Base-by-base conservation (phyloP, 2,797 vertebrate genomes). In the Schizothorax lantsangensis region DNA sequence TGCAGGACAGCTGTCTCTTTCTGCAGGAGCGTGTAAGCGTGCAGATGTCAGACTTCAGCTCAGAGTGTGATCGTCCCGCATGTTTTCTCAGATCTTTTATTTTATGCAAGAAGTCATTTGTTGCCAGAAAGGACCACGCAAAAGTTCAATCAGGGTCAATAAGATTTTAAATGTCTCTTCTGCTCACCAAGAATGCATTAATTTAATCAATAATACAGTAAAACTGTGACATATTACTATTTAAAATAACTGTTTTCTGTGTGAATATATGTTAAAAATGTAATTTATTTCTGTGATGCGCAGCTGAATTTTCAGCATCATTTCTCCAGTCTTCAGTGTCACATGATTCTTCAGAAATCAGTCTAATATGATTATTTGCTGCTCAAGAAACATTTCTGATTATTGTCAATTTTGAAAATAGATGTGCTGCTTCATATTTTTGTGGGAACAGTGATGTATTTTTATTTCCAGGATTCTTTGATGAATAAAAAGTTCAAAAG, bases 1-100 rank as follows among this genome's bases (percentile, higher is more conserved):
- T 26, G 80, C 21, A 84, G 59, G 85, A 81, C 89, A 90, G 80
- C 86, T 90, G 89, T 59, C 71, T 77, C 64, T 83, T 38, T 88
- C 30, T 85, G 66, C 11, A 62, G 84, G 26, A 36, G 68, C 79
- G 75, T 52, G 86, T 14, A 74, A 21, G 54, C 15, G 80, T 69
- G 72, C 77, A 87, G 71, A 81, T 87, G 86, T 78, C 57, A 2
- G 40, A 66, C 43, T 45, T 38, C 82, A 40, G 81, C 84, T 78
- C 77, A 74, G 79, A 17, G 26, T 47, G 54, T 1, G 26, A 10
- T 8, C 36, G 12, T 45, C 1, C 49, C 6, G 19, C 10, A 3
- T 8, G 23, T 3, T 73, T 15, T n/a, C 23, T 26, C 12, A 45
- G 12, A 5, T 47, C 2, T 30, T 47, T 47, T 17, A 7, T 6